These are phyloP conservation scores for Tetramorium simillimum DNA, from an alignment of 1,140 invertebrate species.

Conservation along the genomic window DNA sequence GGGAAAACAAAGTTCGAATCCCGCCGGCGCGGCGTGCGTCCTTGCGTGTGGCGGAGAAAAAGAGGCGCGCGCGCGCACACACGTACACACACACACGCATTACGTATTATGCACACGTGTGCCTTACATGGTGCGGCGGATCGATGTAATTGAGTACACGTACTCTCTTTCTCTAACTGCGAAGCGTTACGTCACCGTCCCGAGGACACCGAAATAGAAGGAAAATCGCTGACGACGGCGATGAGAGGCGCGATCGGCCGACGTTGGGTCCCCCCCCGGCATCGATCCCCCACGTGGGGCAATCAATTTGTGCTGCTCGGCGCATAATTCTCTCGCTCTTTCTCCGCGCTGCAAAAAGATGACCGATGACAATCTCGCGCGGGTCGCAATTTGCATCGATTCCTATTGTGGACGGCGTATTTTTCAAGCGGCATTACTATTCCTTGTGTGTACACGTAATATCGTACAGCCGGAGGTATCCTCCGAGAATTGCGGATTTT, in stretches of 20 bases:
- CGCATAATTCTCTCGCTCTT: background rate
- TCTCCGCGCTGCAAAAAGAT: background rate
- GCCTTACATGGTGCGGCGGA: constrained; percentile 35
- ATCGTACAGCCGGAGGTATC: constrained; percentile 7
- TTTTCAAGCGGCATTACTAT: constrained; percentile 33
- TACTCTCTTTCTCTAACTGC: background rate
- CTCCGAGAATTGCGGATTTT: constrained; percentile 26
- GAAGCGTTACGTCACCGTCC: constrained; percentile 28
- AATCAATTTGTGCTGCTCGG: constrained; percentile 27
- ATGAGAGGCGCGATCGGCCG: constrained; percentile 23
- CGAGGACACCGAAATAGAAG: constrained; percentile 13
- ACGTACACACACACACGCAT: background rate
- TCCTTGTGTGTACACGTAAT: background rate
- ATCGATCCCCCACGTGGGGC: constrained; percentile 6
- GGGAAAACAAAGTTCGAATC: constrained; percentile 54
- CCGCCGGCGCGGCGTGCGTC: constrained; percentile 8
- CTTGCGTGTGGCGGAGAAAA: constrained; percentile 12
- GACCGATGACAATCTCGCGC: constrained; percentile 33
- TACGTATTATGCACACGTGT: constrained; percentile 8
- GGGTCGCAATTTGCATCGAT: constrained; percentile 25
- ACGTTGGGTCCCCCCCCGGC: background rate
- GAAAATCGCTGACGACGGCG: constrained; percentile 29
- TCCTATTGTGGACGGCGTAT: constrained; percentile 8
- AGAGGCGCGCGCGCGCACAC: background rate
- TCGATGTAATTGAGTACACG: constrained; percentile 68